These are phyloP conservation scores for Sebastes ruberrimus DNA, from an alignment of 2,797 vertebrate genomes.

Conservation along the genomic window DNA sequence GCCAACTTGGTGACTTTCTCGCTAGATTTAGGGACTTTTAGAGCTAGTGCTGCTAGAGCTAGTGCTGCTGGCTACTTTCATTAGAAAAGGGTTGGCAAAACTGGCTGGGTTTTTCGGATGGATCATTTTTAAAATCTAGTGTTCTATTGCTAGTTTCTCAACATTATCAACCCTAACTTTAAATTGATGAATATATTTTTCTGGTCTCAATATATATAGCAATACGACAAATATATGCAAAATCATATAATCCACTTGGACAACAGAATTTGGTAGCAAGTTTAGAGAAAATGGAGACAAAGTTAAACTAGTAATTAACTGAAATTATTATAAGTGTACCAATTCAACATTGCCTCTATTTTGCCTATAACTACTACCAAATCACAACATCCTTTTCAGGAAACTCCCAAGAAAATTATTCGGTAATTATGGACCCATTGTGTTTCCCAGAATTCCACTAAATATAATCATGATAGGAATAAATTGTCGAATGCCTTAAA, in stretches of 20 bases:
- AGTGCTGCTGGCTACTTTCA: no score
- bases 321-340: background rate
- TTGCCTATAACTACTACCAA: background rate
- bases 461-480: background rate
- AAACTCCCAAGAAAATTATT: background rate
- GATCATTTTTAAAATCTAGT: no score
- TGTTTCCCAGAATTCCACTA: background rate
- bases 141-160: no score
- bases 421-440: background rate
- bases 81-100: no score
- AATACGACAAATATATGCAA: background rate
- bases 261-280: background rate
- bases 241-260: background rate
- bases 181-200: background rate
- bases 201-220: background rate
- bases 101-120: no score
- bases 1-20: no score
- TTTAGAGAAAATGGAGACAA: conserved; percentile 2
- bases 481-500: background rate
- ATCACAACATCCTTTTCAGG: background rate
- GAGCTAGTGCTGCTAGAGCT: no score
- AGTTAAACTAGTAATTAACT: background rate
- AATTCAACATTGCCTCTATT: background rate
- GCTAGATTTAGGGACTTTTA: no score
- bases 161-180: no score